A percentile compares a stretch with the other conserved stretches of the same genome.
These are phyloP conservation scores for Thera britannica DNA, from an alignment of 2,888 invertebrate genomes.

Conservation along the genomic window DNA sequence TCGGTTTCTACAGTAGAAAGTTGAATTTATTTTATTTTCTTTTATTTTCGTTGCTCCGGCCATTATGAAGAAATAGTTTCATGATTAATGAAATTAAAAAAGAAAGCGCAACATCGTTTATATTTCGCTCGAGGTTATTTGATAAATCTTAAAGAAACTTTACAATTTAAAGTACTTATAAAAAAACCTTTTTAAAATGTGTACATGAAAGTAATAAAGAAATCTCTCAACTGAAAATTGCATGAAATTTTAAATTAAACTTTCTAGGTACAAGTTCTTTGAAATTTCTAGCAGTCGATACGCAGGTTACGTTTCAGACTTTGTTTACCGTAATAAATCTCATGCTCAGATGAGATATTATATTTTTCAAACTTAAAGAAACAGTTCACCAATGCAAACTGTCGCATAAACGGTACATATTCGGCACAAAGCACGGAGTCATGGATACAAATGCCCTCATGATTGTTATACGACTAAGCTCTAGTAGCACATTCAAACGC, in stretches of 20 bases:
- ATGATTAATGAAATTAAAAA: conserved; percentile 37
- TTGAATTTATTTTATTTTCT: conserved; percentile 49
- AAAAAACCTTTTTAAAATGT: too few relatives aligned
- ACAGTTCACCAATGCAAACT: conserved; percentile 3
- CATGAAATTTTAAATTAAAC: too few relatives aligned
- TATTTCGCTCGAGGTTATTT: conserved; percentile 5
- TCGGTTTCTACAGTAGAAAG: conserved; percentile 39
- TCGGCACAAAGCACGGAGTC: conserved; percentile 7
- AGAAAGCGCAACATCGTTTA: conserved; percentile 12
- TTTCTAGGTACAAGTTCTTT: too few relatives aligned
- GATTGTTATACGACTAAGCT: conserved; percentile 64
- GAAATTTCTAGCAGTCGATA: too few relatives aligned
- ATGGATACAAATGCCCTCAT: conserved; percentile 57
- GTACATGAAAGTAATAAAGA: too few relatives aligned
- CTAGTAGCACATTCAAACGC: conserved; percentile 47
- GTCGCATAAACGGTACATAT: not conserved
- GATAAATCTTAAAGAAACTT: not conserved
- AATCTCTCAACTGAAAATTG: too few relatives aligned
- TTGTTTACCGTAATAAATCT: not conserved
- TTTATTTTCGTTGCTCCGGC: conserved; percentile 42
- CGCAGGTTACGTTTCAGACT: too few relatives aligned
- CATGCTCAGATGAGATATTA: conserved; percentile 5
- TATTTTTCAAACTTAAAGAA: not conserved
- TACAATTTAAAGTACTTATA: not conserved
- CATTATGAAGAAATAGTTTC: conserved; percentile 33